These are phyloP conservation scores for Cebus imitator DNA, from an alignment of 2,113 vertebrate genomes.

Conservation along the genomic window DNA sequence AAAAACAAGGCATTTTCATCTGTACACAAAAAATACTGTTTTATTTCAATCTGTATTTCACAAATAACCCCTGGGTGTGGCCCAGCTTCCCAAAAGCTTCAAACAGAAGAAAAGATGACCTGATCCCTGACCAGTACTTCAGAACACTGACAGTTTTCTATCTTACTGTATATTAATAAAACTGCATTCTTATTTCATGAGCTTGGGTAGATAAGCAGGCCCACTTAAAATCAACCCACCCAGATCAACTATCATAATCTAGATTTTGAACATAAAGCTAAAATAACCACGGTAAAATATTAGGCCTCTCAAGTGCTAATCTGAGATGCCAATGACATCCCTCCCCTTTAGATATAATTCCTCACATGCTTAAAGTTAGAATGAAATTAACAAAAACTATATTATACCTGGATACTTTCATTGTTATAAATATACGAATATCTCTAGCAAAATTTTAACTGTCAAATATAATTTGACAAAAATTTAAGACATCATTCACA, in stretches of 20 bases:
- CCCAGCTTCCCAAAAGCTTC: background rate
- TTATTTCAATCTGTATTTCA: background rate
- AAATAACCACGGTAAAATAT: background rate
- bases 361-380: background rate
- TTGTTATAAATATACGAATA: background rate
- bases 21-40: background rate
- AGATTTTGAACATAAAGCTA: background rate
- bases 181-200: background rate
- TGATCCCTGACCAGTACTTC: background rate
- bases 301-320: background rate
- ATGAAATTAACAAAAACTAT: background rate
- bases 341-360: background rate
- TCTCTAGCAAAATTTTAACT: background rate
- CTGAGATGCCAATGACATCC: background rate
- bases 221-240: background rate
- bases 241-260: background rate
- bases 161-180: background rate
- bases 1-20: background rate
- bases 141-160: background rate
- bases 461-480: background rate
- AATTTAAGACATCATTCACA: background rate
- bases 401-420: background rate
- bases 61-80: background rate
- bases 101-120: background rate
- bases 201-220: background rate